phyloP scores from a whole-genome alignment of 2,797 vertebrate genomes.

The Hafferia zeledoni region DNA sequence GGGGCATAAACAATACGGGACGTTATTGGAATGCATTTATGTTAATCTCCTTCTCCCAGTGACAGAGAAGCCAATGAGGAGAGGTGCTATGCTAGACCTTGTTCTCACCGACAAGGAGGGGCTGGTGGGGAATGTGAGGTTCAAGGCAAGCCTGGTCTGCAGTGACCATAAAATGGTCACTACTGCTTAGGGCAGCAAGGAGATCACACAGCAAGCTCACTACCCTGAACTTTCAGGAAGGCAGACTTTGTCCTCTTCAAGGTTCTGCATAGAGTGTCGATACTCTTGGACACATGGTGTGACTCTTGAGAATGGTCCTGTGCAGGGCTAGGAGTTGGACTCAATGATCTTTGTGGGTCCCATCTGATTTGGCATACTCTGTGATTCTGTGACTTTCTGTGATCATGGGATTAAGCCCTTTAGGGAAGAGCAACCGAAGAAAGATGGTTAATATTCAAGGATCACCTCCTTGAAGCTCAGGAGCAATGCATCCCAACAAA shows the following conservation, averaged over 20 bases:
- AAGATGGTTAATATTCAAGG: background rate
- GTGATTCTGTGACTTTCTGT: background rate
- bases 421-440: background rate
- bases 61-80: background rate
- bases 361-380: background rate
- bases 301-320: background rate
- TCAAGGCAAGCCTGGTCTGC: background rate
- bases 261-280: background rate
- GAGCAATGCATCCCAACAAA: background rate
- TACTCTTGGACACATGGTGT: background rate
- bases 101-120: background rate
- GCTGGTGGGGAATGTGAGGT: background rate
- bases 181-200: background rate
- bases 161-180: background rate
- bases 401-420: background rate
- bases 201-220: background rate
- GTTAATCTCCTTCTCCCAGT: background rate
- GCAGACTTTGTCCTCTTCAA: background rate
- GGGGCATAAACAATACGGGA: background rate
- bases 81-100: accelerated
- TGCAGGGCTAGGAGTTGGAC: background rate
- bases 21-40: background rate
- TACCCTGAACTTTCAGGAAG: background rate
- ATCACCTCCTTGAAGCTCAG: accelerated
- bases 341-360: background rate